Base-by-base conservation (phyloP, 1,140 invertebrate species). In the Cotesia glomerata region DNA sequence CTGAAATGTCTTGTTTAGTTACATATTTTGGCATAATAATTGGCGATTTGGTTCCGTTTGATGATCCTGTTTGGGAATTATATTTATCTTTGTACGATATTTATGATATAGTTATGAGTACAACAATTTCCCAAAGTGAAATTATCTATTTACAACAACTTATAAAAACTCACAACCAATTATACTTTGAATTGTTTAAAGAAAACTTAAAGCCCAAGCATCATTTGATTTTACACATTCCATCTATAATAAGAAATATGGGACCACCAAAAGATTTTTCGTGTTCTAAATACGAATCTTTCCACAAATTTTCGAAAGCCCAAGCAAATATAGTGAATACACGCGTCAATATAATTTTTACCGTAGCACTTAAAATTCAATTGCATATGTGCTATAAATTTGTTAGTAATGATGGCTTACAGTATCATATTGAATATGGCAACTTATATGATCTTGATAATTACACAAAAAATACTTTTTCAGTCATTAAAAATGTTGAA, bases 401-500 rank as follows among this genome's bases (percentile, higher is more conserved):
- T 45, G 4, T 14, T 71, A 70, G 51, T 1, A 26, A 11, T 32
- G 45, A 64, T 70, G 68, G 35, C 34, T 75, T 49, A 69, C 76
- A 76, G 13, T 4, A 54, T 54, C 52, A 13, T n/a, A 5, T 58
- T 18, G 56, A 58, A 58, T 58, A 58, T 18, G 56, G 56, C 26
- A 4, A 16, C 9, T 9, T 58, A 18, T 18, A 0, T 58, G 56
- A 58, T n/a, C 13, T 54, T 7, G 56, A 58, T 18, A 58, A 58
- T 58, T 58, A 54, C 16, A 18, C 26, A 58, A 58, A 58, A 3
- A 16, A 58, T 18, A 58, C 1, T 58, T 67, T 77, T 74, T 79
- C 80, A 79, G 73, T 74, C 70, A 80, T 86, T n/a, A 85, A 93
- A 92, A 86, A 89, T 45, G 87, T 89, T 8, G 97, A 97, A 78